Evolutionary conservation across 2,113 vertebrate genomes (phyloP).

Genomic region (Amphiprion percula): DNA sequence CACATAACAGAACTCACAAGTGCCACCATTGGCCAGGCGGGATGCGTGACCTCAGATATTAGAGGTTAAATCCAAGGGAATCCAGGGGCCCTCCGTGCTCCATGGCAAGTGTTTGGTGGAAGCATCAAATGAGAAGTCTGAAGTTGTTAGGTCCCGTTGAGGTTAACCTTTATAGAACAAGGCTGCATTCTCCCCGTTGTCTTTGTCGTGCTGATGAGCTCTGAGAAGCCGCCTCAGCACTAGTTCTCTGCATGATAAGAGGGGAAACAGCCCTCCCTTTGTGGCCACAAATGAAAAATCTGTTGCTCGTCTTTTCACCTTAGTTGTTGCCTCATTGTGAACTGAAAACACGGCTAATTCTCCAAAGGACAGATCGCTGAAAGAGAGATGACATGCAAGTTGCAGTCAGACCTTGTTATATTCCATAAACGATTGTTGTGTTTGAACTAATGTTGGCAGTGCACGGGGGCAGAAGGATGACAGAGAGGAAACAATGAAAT

Average conservation of each 20-base stretch:
- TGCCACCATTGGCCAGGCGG: constrained; percentile 45
- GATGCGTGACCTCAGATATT: constrained; percentile 69
- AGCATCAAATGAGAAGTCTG: constrained; percentile 78
- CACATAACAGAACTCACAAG: constrained; percentile 52
- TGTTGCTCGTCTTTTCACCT: constrained; percentile 60
- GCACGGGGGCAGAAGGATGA: constrained; percentile 55
- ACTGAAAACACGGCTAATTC: constrained; percentile 39
- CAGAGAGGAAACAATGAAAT: constrained; percentile 73
- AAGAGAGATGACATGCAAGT: constrained; percentile 52
- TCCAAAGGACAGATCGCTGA: constrained; percentile 38
- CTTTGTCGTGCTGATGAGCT: constrained; percentile 82
- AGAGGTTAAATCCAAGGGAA: constrained; percentile 77
- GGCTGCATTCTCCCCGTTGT: constrained; percentile 75
- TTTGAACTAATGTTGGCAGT: constrained; percentile 66
- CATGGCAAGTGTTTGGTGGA: constrained; percentile 69
- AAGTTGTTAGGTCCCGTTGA: constrained; percentile 80
- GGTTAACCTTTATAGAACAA: constrained; percentile 82
- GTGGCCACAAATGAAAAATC: constrained; percentile 76
- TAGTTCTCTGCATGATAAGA: constrained; percentile 73
- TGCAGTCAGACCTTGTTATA: constrained; percentile 67
- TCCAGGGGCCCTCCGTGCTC: constrained; percentile 54
- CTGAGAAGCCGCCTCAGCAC: constrained; percentile 65
- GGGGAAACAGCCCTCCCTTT: constrained; percentile 66
- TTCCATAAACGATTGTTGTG: constrained; percentile 67
- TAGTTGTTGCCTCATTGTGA: constrained; percentile 57